Evolutionary conservation across 2,113 vertebrate species (phyloP).

Genomic region (Cettia cetti): DNA sequence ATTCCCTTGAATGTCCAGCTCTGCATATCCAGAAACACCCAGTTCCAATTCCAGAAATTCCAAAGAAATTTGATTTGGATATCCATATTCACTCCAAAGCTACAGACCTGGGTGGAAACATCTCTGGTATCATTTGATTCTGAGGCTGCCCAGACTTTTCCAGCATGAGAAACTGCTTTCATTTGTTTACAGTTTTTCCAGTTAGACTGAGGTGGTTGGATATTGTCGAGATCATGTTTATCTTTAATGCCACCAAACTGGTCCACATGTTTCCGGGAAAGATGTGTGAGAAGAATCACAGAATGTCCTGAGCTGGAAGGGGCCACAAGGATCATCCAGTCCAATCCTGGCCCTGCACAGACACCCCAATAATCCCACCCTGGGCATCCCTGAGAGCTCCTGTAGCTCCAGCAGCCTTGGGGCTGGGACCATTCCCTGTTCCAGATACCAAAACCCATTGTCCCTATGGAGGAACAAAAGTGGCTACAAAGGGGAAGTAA

Average conservation of each 20-base stretch:
- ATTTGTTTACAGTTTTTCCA: not conserved
- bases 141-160: not conserved
- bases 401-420: not conserved
- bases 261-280: not conserved
- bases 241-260: not conserved
- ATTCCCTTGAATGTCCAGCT: not conserved
- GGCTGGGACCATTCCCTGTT: not conserved
- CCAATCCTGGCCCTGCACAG: not conserved
- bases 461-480: not conserved
- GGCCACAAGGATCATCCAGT: not conserved
- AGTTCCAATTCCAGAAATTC: not conserved
- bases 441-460: not conserved
- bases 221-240: not conserved
- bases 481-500: not conserved
- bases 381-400: not conserved
- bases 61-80: not conserved
- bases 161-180: not conserved
- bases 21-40: not conserved
- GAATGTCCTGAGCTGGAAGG: not conserved
- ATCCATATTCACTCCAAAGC: not conserved
- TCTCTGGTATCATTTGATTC: not conserved
- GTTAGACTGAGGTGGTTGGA: not conserved
- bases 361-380: not conserved
- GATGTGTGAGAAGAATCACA: not conserved
- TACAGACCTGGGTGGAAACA: not conserved